Evolutionary conservation across 2,888 invertebrate species (phyloP).

Genomic region (Agriopis leucophaearia): DNA sequence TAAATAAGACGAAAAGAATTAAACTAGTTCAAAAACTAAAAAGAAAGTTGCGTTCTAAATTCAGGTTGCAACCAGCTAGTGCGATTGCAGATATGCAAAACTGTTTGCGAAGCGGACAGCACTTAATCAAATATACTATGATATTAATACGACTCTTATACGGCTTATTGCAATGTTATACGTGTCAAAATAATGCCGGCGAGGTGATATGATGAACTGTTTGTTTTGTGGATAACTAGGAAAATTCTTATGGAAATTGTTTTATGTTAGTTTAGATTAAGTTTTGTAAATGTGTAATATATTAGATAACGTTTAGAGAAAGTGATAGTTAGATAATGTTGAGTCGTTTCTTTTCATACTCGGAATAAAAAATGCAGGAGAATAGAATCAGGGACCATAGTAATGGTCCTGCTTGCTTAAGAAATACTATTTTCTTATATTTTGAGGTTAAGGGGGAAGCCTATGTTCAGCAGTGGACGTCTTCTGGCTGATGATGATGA

Average conservation of each 20-base stretch:
- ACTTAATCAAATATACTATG: slow-evolving; percentile 50
- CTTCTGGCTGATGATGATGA: no score
- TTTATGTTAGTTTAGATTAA: not conserved
- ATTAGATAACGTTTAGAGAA: not conserved
- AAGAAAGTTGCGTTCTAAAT: slow-evolving; percentile 39
- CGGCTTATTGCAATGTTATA: slow-evolving; percentile 37
- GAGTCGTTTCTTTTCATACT: no score
- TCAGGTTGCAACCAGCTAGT: slow-evolving; percentile 38
- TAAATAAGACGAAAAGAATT: no score
- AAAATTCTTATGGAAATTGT: slow-evolving; percentile 30
- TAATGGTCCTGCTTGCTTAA: no score
- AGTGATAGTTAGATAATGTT: not conserved
- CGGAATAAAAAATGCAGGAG: no score
- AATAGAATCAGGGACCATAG: no score
- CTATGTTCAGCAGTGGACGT: no score
- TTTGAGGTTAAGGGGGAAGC: no score
- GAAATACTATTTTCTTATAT: no score
- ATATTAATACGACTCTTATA: slow-evolving; percentile 38
- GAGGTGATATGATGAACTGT: slow-evolving; percentile 23
- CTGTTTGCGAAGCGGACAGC: slow-evolving; percentile 50
- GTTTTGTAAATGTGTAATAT: not conserved
- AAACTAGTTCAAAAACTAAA: slow-evolving; percentile 26
- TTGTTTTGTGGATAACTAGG: slow-evolving; percentile 30
- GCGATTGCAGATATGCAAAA: slow-evolving; percentile 58
- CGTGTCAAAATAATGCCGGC: slow-evolving; percentile 34